These are phyloP conservation scores for Geotrypetes seraphini DNA, from an alignment of 2,797 vertebrate genomes.

Conservation along the genomic window DNA sequence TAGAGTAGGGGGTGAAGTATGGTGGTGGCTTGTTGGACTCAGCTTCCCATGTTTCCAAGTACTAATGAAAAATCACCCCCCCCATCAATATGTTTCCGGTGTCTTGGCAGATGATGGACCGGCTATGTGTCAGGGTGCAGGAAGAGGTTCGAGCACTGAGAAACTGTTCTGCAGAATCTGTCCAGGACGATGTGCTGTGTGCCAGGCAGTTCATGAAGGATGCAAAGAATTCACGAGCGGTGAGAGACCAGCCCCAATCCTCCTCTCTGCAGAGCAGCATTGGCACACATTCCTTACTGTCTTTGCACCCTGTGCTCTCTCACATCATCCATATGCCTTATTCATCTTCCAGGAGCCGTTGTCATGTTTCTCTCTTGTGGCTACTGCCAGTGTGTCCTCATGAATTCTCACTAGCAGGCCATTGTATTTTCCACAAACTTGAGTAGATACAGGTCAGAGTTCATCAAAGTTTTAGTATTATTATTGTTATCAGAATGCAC, in stretches of 20 bases:
- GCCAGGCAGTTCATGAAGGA: constrained; percentile 82
- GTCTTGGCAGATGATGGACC: constrained; percentile 84
- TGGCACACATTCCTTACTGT: not conserved
- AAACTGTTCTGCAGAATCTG: constrained; percentile 56
- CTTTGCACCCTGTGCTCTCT: not conserved
- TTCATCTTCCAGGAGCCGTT: not conserved
- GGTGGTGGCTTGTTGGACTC: too few species aligned
- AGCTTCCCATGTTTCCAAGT: too few species aligned
- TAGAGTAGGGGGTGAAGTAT: too few species aligned
- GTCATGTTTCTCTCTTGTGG: not conserved
- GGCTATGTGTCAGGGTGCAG: constrained; percentile 74
- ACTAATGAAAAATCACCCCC: too few species aligned
- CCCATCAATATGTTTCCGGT: too few species aligned
- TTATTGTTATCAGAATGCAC: too few species aligned
- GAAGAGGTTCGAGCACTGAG: constrained; percentile 79
- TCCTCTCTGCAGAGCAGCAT: not conserved
- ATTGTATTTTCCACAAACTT: too few species aligned
- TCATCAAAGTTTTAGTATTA: too few species aligned
- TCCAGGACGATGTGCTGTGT: constrained; percentile 70
- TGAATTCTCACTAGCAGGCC: too few species aligned
- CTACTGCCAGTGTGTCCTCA: too few species aligned
- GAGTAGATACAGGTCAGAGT: too few species aligned
- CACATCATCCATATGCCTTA: accelerated
- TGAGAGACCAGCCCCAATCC: constrained; percentile 32
- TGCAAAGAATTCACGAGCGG: constrained; percentile 78